Percentiles rank a stretch among this genome's conserved stretches.
Conservation (phyloP, 64 coral and sea anemone genomes). For the Catalaphyllia jardinei region DNA sequence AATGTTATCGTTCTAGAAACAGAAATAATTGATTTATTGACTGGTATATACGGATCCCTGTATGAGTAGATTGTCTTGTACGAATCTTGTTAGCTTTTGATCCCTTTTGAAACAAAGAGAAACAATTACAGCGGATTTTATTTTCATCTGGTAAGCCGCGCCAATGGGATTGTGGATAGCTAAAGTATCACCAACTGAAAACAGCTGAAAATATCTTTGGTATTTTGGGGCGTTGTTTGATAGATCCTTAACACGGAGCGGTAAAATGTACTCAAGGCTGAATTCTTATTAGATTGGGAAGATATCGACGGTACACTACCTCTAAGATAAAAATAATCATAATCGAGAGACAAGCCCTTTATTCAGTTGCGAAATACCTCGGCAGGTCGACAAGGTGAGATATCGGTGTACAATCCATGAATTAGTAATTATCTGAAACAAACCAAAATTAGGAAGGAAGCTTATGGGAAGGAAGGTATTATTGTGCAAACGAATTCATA, state of each 20-base stretch:
- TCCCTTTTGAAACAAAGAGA: no score
- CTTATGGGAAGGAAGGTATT: background rate
- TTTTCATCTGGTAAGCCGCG: background rate
- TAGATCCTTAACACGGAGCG: background rate
- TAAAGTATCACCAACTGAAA: background rate
- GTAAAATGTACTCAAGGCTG: background rate
- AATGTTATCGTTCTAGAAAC: constrained; percentile 34
- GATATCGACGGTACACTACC: background rate
- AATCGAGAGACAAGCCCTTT: background rate
- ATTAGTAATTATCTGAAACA: no score
- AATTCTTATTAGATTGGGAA: background rate
- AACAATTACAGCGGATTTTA: background rate
- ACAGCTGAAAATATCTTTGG: background rate
- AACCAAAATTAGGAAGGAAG: background rate
- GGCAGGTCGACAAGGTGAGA: background rate
- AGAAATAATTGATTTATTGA: constrained; percentile 23
- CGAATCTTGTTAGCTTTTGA: background rate
- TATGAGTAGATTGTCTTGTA: background rate
- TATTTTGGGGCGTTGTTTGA: background rate
- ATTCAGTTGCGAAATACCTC: background rate
- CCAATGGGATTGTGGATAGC: background rate
- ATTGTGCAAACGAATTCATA: no score
- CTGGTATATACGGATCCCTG: background rate
- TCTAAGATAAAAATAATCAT: background rate
- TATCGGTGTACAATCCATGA: no score